Base-by-base conservation (phyloP, 35 echinoderm and acorn worm species). In the Amphiura filiformis region DNA sequence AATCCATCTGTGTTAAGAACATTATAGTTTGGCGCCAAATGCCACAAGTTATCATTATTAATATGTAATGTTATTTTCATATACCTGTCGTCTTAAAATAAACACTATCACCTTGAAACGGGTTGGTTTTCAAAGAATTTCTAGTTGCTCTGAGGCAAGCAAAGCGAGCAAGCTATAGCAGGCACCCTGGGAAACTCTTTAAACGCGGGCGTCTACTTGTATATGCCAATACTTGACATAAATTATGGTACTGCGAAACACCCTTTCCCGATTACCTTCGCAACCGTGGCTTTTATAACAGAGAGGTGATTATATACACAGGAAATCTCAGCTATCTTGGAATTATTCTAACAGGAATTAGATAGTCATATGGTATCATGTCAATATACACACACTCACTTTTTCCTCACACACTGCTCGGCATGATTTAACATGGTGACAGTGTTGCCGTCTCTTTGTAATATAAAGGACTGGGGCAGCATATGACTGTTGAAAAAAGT, bases 181-280 rank as follows among this genome's bases (percentile, higher is more conserved):
- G 17, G 61, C 15, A 70, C 61, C 61, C 61, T 70, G 61, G 61
- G 61, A 70, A 70, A 30, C 61, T 26, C 61, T 70, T 70, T 3
- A 70, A 70, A 70, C 61, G 61, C 61, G 61, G 61, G 61, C 61
- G 61, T 70, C 61, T 70, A 70, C 61, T 70, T 70, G 61, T 70
- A 70, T 30, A 70, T 70, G 61, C 61, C 28, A 26, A n/a, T 13
- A 23, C 61, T 70, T 70, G 61, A 70, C 61, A 70, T 70, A 70
- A 70, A 70, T 70, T 70, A 70, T 70, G 61, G 61, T 23, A 70
- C 28, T 18, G 61, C 26, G 61, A 70, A 70, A 70, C 15, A 18
- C 61, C 61, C 28, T 30, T 70, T 70, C 7, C 61, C 61, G 28
- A 70, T 70, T 30, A 70, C 61, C 61, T 30, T 70, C 61, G 61